Base-by-base conservation (phyloP, 1,140 invertebrate genomes). In the Mamestra configurata region DNA sequence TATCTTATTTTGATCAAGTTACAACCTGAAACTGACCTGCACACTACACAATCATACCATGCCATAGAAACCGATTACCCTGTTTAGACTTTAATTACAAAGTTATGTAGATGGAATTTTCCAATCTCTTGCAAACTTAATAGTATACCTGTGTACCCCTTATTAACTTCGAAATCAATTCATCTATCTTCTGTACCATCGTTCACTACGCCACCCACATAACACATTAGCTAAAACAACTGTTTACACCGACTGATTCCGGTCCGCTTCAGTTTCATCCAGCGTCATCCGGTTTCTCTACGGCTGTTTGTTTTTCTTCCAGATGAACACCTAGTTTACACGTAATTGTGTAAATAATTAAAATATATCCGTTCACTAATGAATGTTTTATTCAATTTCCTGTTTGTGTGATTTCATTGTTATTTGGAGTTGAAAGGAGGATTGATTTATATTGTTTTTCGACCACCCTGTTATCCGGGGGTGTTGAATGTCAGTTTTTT, bases 351-450 rank as follows among this genome's bases (percentile, higher is more conserved):
- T 61, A 61, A 61, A 61, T 61, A 61, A 61, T 61, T 37, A 61
- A 31, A 59, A 61, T 61, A 24, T 57, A 35, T 61, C 31, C 27
- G 59, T 18, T 61, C 59, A 18, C 1, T 35, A 61, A n/a, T n/a
- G n/a, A n/a, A 27, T 59, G 59, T 61, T 61, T 61, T 37, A n/a
- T 61, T 61, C 27, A 61, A 35, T 61, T 61, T 61, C 59, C 59
- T 61, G 59, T 61, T 24, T 27, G n/a, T 22, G 24, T 11, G 31
- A 31, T 61, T 35, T 55, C 10, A 55, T 55, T 55, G 53, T 55
- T 10, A 55, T 55, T 55, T 13, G 8, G 51, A 22, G 53, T 24
- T 24, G 27, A 8, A 18, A 10, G 24, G 22, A 31, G 11, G 11
- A 31, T n/a, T 27, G 15, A 35, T 18, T 35, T 37, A 35, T 35